Evolutionary conservation across 2,888 invertebrate species (phyloP).

Genomic region (Diogma glabrata): DNA sequence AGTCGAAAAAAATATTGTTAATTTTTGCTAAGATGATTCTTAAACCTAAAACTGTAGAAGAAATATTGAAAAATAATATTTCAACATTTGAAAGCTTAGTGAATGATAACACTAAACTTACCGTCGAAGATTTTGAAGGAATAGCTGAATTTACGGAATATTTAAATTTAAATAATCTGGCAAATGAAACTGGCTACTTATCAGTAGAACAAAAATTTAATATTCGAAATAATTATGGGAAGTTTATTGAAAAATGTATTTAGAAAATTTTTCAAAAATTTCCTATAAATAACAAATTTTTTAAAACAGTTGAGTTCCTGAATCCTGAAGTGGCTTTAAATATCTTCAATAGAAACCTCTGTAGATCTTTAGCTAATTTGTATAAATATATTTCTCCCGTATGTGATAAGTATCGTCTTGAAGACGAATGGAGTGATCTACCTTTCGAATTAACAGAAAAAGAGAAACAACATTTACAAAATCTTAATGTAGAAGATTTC

Average conservation of each 20-base stretch:
- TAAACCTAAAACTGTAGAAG: too few relatives aligned
- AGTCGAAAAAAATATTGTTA: too few relatives aligned
- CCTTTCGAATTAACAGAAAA: neutral
- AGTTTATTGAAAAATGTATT: neutral
- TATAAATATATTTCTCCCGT: neutral
- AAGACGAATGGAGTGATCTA: conserved; percentile 1
- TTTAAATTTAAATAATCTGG: neutral
- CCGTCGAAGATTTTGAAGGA: too few relatives aligned
- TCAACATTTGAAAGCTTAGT: too few relatives aligned
- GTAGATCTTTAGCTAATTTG: neutral
- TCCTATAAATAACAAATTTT: neutral
- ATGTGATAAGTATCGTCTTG: neutral
- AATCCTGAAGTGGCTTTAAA: neutral
- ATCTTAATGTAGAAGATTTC: neutral
- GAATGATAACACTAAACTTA: too few relatives aligned
- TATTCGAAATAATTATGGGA: neutral
- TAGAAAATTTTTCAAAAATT: neutral
- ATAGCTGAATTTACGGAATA: neutral
- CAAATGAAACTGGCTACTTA: neutral
- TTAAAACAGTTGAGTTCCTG: neutral
- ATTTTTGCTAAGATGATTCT: too few relatives aligned
- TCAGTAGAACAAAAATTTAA: neutral
- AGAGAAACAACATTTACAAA: neutral
- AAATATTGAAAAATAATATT: too few relatives aligned
- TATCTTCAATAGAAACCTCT: neutral